These are phyloP conservation scores for Atherinomorus stipes DNA, from an alignment of 2,113 vertebrate genomes.

Conservation along the genomic window DNA sequence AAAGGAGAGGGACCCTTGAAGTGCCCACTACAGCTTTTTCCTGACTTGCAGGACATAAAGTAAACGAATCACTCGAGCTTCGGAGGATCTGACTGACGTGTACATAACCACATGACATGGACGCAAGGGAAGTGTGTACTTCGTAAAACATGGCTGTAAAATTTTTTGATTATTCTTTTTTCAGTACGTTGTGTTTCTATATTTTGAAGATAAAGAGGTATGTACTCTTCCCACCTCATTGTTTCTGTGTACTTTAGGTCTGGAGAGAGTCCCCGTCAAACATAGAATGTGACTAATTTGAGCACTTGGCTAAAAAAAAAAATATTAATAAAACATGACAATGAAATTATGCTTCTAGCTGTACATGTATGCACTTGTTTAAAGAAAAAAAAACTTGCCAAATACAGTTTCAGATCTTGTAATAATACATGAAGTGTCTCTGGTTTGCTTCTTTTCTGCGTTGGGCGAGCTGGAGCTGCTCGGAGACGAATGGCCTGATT, in stretches of 20 bases:
- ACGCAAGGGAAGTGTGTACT: slow-evolving; percentile 91
- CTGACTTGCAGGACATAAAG: slow-evolving; percentile 58
- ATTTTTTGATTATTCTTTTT: slow-evolving; percentile 80
- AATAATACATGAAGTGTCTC: slow-evolving; percentile 90
- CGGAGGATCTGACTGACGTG: slow-evolving; percentile 59
- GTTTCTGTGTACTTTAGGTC: slow-evolving; percentile 84
- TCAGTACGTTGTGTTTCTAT: slow-evolving; percentile 97
- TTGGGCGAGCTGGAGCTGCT: not conserved
- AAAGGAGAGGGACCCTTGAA: slow-evolving; percentile 96
- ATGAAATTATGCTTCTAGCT: slow-evolving; percentile 91
- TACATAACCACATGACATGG: slow-evolving; percentile 82
- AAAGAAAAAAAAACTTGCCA: slow-evolving; percentile 87
- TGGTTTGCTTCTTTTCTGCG: slow-evolving; percentile 80
- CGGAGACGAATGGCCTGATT: slow-evolving; percentile 11
- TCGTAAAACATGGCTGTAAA: slow-evolving; percentile 96
- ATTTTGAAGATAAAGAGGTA: slow-evolving; percentile 91
- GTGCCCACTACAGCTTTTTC: slow-evolving; percentile 18
- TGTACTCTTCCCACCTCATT: slow-evolving; percentile 85
- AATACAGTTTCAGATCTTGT: slow-evolving; percentile 98
- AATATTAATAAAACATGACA: slow-evolving; percentile 13
- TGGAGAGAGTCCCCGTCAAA: slow-evolving; percentile 90
- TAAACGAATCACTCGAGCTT: slow-evolving; percentile 14
- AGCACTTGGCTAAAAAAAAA: slow-evolving; percentile 90
- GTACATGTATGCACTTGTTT: slow-evolving; percentile 97
- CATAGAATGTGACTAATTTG: slow-evolving; percentile 95